Evolutionary conservation across 2,113 vertebrate species (phyloP), one percentile per base, ranked within the genome.

Genomic region (Cochlearius cochlearius): DNA sequence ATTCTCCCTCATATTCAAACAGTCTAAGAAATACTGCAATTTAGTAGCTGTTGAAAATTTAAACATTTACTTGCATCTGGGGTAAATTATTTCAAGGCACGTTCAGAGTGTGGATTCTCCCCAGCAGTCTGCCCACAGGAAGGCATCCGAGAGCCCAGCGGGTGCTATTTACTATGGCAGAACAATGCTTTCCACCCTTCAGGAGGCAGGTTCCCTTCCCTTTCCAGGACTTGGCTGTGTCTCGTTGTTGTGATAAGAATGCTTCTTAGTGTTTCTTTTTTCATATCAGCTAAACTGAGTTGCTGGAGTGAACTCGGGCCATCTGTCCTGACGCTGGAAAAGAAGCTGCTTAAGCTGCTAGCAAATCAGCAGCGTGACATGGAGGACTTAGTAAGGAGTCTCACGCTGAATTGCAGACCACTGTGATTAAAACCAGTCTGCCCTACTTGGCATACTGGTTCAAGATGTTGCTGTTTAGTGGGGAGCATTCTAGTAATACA

Each of bases 261-360:
- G 50, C 60, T 91, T 25, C 76, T 88, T 71, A 50, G 59, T 43
- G 64, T 88, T 94, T 80, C 88, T 83, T 94, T 87, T 85, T 93
- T 76, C 86, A 8, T 60, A 49, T 63, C 64, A 23, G 88, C 79
- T 90, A 34, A 94, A 63, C 52, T 10, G 49, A 81, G 38, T 56
- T 85, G 73, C 89, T 92, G 83, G 43, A 91, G 64, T 89, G 95
- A 96, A 38, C 84, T 71, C 7, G 3, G 91, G 83, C 96, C 92
- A 95, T 96, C 86, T 96, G 95, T 84, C 86, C 91, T 72, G 73
- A 52, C 81, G 69, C 76, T 95, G 91, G 72, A 91, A 95, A 87
- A 69, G 88, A 94, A 81, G 73, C 41, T 43, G 41, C 92, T 88
- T 88, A 95, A 92, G 94, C 92, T 3, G 1, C 77, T 89, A 77